Evolutionary conservation across 2,888 invertebrate genomes (phyloP).

Genomic region (Limenitis camilla): DNA sequence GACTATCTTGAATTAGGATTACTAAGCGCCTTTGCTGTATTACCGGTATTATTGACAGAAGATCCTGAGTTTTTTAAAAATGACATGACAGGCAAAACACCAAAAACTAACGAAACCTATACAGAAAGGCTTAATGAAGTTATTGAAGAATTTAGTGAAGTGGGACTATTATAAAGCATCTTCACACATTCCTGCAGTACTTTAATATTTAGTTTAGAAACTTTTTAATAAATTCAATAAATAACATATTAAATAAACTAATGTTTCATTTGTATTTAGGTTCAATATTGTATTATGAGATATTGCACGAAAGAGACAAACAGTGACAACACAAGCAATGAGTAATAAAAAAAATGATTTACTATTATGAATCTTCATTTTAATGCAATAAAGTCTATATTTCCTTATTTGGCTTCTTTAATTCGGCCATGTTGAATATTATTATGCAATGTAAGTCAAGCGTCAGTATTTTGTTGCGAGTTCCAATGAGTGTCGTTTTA

Average conservation of each 20-base stretch:
- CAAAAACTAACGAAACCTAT: constrained; percentile 21
- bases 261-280: too few relatives aligned
- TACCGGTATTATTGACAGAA: constrained; percentile 24
- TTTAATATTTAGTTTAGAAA: too few relatives aligned
- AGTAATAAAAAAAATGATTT: too few relatives aligned
- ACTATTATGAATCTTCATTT: background rate
- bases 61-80: constrained; percentile 25
- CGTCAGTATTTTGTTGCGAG: background rate
- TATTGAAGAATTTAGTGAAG: constrained; percentile 33
- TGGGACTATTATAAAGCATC: constrained; percentile 32
- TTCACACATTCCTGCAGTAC: too few relatives aligned
- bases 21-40: constrained; percentile 10
- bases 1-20: constrained; percentile 26
- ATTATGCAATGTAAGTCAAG: background rate
- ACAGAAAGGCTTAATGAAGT: constrained; percentile 27
- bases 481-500: background rate
- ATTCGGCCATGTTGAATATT: background rate
- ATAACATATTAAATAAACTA: too few relatives aligned
- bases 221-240: too few relatives aligned
- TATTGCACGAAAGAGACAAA: too few relatives aligned
- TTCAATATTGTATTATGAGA: too few relatives aligned
- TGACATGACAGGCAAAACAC: constrained; percentile 9
- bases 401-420: background rate
- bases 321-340: too few relatives aligned
- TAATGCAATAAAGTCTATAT: background rate